These are phyloP conservation scores for Eciton burchellii DNA, from an alignment of 1,140 invertebrate species.

Conservation along the genomic window DNA sequence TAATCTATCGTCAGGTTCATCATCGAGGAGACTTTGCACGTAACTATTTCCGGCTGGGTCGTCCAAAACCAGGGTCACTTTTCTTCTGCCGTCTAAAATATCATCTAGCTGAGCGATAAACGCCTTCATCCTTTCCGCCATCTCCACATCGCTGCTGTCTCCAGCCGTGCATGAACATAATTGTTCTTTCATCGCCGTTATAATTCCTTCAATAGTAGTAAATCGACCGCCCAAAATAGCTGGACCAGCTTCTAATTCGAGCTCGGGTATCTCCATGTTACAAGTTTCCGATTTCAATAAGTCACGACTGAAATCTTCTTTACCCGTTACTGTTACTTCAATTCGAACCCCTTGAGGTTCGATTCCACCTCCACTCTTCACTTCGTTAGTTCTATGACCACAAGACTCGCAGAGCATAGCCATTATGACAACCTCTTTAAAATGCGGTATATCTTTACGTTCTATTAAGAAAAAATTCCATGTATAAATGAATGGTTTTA, in stretches of 20 bases:
- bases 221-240: slow-evolving; percentile 96
- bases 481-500: not conserved
- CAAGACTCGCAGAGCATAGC: slow-evolving; percentile 96
- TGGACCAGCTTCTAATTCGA: slow-evolving; percentile 95
- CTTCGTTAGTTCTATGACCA: slow-evolving; percentile 96
- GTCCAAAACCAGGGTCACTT: slow-evolving; percentile 93
- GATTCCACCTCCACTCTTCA: slow-evolving; percentile 97
- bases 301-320: slow-evolving; percentile 95
- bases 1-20: slow-evolving; percentile 90
- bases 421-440: slow-evolving; percentile 99
- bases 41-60: slow-evolving; percentile 99
- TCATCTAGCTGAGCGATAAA: slow-evolving; percentile 91
- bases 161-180: slow-evolving; percentile 90
- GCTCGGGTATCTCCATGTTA: slow-evolving; percentile 93
- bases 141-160: slow-evolving; percentile 89
- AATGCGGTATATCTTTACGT: slow-evolving; percentile 94
- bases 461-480: slow-evolving; percentile 70
- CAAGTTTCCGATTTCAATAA: slow-evolving; percentile 99
- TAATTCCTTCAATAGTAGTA: slow-evolving; percentile 96
- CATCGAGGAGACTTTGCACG: slow-evolving; percentile 93
- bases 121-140: slow-evolving; percentile 86
- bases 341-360: slow-evolving; percentile 93
- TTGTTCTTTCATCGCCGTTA: slow-evolving; percentile 90
- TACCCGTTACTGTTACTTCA: slow-evolving; percentile 90
- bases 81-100: slow-evolving; percentile 88